These are phyloP conservation scores for Menidia beryllina DNA, from an alignment of 2,113 vertebrate species.

Conservation along the genomic window DNA sequence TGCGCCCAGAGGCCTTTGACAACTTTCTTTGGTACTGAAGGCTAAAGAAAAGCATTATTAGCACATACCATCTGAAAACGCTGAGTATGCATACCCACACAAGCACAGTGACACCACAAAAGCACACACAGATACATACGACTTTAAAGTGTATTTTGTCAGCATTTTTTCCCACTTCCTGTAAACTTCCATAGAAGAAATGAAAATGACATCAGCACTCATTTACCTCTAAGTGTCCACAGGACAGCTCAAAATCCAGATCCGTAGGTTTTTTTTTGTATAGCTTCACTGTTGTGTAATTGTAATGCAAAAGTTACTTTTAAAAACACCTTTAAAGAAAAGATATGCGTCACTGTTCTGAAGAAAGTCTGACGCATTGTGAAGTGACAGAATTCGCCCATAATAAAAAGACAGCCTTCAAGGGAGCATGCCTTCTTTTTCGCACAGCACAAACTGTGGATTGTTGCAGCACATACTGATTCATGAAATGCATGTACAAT, in stretches of 20 bases:
- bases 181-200: conserved; percentile 46
- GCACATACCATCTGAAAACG: not conserved
- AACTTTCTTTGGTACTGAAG: conserved; percentile 9
- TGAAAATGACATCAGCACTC: conserved; percentile 1
- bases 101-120: not conserved
- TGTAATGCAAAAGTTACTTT: not conserved
- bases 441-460: not conserved
- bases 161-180: conserved; percentile 53
- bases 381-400: not conserved
- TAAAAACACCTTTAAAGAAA: not conserved
- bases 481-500: too few relatives aligned
- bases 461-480: too few relatives aligned
- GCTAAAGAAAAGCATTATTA: conserved; percentile 5
- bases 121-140: not conserved
- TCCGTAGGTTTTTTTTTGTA: not conserved
- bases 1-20: conserved; percentile 39
- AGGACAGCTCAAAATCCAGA: too few relatives aligned
- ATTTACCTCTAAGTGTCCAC: too few relatives aligned
- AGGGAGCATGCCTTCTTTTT: not conserved
- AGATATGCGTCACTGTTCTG: not conserved
- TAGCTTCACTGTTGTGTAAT: not conserved
- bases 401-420: not conserved
- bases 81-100: not conserved
- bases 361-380: not conserved
- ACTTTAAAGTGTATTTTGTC: conserved; percentile 38